Evolutionary conservation across 2,113 vertebrate genomes (phyloP).

Genomic region (Speoplatyrhinus poulsoni): DNA sequence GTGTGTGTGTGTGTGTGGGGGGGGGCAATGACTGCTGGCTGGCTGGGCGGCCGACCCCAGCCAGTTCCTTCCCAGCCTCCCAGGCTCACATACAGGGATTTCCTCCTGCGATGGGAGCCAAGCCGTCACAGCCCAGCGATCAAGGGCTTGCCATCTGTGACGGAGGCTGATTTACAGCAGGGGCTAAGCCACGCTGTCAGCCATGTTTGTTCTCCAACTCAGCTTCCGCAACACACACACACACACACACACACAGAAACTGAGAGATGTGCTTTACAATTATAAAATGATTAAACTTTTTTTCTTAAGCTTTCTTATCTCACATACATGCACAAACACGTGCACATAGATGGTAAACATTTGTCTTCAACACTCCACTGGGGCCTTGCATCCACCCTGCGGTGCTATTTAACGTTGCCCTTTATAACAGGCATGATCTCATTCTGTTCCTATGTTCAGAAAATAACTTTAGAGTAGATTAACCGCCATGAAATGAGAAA

Average conservation of each 20-base stretch:
- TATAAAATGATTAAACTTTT: constrained; percentile 9
- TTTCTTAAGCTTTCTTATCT: not conserved
- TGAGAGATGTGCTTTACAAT: not conserved
- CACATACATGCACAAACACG: constrained; percentile 9
- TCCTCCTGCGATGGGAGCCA: constrained; percentile 75
- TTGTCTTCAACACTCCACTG: constrained; percentile 3
- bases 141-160: constrained; percentile 78
- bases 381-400: constrained; percentile 34
- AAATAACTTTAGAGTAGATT: constrained; percentile 67
- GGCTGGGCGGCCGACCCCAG: constrained; percentile 51
- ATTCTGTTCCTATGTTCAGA: constrained; percentile 61
- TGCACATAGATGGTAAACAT: not conserved
- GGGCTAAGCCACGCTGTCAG: constrained; percentile 76
- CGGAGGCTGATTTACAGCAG: constrained; percentile 76
- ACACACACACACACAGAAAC: constrained; percentile 12
- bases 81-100: constrained; percentile 75
- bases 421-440: constrained; percentile 61
- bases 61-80: constrained; percentile 60
- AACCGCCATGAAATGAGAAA: constrained; percentile 74
- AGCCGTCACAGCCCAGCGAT: constrained; percentile 78
- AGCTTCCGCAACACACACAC: constrained; percentile 36
- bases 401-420: constrained; percentile 53
- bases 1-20: constrained; percentile 22
- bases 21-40: constrained; percentile 65
- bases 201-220: constrained; percentile 63